Evolutionary conservation across 1,140 invertebrate genomes (phyloP).

Genomic region (Drosophila kikkawai): DNA sequence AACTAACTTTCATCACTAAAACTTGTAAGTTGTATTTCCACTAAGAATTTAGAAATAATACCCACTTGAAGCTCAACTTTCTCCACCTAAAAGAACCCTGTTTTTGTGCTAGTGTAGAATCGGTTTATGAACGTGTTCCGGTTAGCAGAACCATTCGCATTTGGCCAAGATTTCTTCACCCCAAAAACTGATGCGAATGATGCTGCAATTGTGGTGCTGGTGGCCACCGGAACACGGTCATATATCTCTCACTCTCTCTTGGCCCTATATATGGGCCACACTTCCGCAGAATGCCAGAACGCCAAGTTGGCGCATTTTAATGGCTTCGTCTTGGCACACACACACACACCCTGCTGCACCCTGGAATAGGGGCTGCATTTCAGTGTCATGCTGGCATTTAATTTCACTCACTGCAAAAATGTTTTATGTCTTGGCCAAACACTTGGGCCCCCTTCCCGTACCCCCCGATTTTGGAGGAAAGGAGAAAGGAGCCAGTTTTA

Average conservation of each 20-base stretch:
- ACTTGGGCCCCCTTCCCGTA: slow-evolving; percentile 43
- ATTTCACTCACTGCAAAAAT: slow-evolving; percentile 82
- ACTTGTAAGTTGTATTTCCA: background rate
- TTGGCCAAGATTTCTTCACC: background rate
- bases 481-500: slow-evolving; percentile 62
- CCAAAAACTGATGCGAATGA: slow-evolving; percentile 10
- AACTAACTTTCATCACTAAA: no score
- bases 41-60: background rate
- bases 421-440: slow-evolving; percentile 82
- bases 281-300: slow-evolving; percentile 56
- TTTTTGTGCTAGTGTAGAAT: background rate
- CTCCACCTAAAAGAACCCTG: background rate
- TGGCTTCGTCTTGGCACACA: slow-evolving; percentile 70
- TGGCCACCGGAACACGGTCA: slow-evolving; percentile 32
- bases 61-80: background rate
- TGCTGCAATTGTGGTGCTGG: slow-evolving; percentile 28
- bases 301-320: slow-evolving; percentile 78
- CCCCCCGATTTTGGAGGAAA: slow-evolving; percentile 16
- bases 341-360: background rate
- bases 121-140: slow-evolving; percentile 21
- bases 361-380: slow-evolving; percentile 57
- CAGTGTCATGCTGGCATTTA: slow-evolving; percentile 82
- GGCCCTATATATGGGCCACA: slow-evolving; percentile 57
- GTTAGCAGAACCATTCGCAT: background rate
- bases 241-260: slow-evolving; percentile 15